Conservation (phyloP, 2,113 vertebrate species). For the Rhodinocichla rosea region DNA sequence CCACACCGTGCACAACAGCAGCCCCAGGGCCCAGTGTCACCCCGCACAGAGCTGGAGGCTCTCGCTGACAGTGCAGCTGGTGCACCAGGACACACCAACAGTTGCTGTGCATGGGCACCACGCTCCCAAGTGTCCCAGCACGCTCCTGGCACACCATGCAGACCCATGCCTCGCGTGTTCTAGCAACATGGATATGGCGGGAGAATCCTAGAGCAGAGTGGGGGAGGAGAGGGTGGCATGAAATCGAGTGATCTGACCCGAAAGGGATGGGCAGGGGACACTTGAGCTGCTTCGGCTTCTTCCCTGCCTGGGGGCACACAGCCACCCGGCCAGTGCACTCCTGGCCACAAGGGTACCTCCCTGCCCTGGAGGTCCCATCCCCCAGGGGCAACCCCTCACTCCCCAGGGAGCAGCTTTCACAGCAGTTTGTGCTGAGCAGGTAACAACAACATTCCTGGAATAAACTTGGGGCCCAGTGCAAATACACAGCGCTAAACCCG, state of each 20-base stretch:
- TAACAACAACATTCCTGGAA: neutral
- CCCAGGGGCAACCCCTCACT: neutral
- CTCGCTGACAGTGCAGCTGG: rapidly evolving
- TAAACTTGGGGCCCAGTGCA: neutral
- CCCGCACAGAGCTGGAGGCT: neutral
- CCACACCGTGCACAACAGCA: rapidly evolving
- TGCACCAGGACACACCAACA: rapidly evolving
- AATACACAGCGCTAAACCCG: rapidly evolving
- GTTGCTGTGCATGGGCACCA: rapidly evolving
- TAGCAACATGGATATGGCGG: neutral
- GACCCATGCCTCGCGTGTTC: rapidly evolving
- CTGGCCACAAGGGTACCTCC: neutral
- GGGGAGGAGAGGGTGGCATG: neutral
- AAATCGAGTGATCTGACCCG: rapidly evolving
- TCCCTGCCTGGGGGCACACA: neutral
- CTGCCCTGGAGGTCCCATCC: neutral
- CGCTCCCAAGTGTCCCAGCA: neutral
- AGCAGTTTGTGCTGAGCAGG: neutral
- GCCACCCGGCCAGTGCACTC: neutral
- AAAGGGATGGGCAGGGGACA: neutral
- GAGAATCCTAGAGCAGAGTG: neutral
- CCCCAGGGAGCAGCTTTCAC: neutral
- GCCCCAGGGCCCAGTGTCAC: neutral
- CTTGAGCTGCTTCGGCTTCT: neutral
- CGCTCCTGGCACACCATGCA: rapidly evolving